Evolutionary conservation across 1,140 invertebrate genomes (phyloP).

Genomic region (Sipha flava): DNA sequence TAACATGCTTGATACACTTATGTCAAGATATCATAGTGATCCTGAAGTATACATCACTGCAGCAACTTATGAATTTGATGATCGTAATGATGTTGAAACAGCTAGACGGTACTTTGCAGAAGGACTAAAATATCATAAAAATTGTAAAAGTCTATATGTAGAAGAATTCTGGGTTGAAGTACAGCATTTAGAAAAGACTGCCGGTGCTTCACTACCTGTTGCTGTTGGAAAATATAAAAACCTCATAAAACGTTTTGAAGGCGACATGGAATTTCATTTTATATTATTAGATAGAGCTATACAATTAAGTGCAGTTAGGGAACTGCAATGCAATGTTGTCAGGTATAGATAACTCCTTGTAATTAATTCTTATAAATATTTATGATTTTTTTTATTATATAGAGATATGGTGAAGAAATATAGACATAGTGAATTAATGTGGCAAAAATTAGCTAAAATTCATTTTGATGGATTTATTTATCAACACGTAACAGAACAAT

Average conservation of each 20-base stretch:
- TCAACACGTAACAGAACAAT: neutral
- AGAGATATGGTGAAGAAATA: constrained; percentile 18
- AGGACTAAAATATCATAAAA: neutral
- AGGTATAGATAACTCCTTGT: neutral
- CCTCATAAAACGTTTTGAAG: constrained; percentile 5
- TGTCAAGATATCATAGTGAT: constrained; percentile 10
- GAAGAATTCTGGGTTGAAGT: constrained; percentile 16
- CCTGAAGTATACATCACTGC: constrained; percentile 14
- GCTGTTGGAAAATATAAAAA: neutral
- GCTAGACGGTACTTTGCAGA: neutral
- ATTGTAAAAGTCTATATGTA: neutral
- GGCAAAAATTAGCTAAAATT: constrained; percentile 24
- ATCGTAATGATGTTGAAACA: constrained; percentile 9
- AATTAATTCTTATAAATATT: neutral
- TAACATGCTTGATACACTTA: neutral
- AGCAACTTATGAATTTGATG: constrained; percentile 15
- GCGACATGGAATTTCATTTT: constrained; percentile 13
- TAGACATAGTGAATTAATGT: constrained; percentile 9
- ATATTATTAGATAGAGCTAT: neutral
- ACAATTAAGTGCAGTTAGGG: neutral
- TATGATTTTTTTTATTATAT: neutral
- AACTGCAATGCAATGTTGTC: neutral
- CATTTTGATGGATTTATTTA: constrained; percentile 18
- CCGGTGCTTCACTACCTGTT: neutral
- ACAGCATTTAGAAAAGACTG: neutral